phyloP scores from a whole-genome alignment of 2,888 invertebrate genomes.

The Lasius fuliginosus region DNA sequence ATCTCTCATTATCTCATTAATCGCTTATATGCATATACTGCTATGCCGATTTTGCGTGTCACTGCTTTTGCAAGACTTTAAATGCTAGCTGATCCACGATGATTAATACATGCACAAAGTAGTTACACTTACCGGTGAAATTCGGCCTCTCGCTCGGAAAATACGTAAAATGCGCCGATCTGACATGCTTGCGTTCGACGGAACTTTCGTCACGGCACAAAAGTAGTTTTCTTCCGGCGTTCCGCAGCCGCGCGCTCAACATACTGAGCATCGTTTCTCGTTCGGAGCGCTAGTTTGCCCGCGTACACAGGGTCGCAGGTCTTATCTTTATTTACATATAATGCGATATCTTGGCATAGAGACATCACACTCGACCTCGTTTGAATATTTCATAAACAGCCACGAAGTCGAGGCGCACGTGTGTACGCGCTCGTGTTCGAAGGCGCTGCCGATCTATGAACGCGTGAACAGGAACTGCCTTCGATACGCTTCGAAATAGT shows the following conservation, averaged over 20 bases:
- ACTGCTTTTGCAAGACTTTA: not conserved
- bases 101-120: not conserved
- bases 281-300: constrained; percentile 44
- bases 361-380: constrained; percentile 32
- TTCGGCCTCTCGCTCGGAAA: constrained; percentile 74
- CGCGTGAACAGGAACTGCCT: not conserved
- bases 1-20: not conserved
- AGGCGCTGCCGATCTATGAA: not conserved
- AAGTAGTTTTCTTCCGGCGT: constrained; percentile 65
- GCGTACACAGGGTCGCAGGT: constrained; percentile 2
- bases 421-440: not conserved
- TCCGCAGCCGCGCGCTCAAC: constrained; percentile 71
- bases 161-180: constrained; percentile 81
- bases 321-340: constrained; percentile 82
- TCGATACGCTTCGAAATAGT: not conserved
- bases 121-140: constrained; percentile 70
- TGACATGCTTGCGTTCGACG: constrained; percentile 65
- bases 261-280: constrained; percentile 81
- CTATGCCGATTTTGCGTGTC: not conserved
- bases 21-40: not conserved
- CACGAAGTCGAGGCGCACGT: not conserved
- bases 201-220: constrained; percentile 40
- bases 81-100: not conserved
- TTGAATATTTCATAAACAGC: constrained; percentile 61
- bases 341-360: constrained; percentile 63